These are phyloP conservation scores for Bedellia somnulentella DNA, from an alignment of 2,888 invertebrate genomes.

Conservation along the genomic window DNA sequence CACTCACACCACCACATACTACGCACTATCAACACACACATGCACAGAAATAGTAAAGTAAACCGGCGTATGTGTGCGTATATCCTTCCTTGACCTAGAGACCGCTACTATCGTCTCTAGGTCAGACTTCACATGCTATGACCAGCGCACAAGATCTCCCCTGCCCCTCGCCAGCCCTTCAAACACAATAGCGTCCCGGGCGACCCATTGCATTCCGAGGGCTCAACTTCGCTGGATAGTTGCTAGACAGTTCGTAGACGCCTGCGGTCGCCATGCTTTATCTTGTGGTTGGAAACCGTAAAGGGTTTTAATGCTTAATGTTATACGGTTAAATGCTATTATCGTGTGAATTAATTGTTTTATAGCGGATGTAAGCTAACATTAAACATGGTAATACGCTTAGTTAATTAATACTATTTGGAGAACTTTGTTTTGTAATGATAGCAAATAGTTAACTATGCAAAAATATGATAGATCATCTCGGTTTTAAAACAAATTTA, in stretches of 20 bases:
- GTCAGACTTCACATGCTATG: constrained; percentile 46
- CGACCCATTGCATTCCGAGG: too few species aligned
- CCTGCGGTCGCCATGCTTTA: constrained; percentile 1
- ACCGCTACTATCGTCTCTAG: constrained; percentile 47
- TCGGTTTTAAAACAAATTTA: too few species aligned
- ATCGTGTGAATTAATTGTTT: constrained; percentile 1
- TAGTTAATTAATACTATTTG: too few species aligned
- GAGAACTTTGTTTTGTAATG: too few species aligned
- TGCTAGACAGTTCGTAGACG: constrained; percentile 52
- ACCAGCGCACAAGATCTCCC: constrained; percentile 19
- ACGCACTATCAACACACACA: constrained; percentile 7
- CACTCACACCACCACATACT: constrained; percentile 3
- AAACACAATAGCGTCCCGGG: too few species aligned
- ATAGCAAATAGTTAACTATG: too few species aligned
- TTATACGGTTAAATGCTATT: not conserved
- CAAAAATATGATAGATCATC: too few species aligned
- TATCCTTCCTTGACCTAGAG: constrained; percentile 60
- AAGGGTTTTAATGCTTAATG: not conserved
- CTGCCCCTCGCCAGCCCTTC: constrained; percentile 9
- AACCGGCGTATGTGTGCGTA: constrained; percentile 36
- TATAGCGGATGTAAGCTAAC: too few species aligned
- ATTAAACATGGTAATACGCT: too few species aligned
- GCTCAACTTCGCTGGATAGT: constrained; percentile 2
- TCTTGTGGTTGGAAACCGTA: constrained; percentile 2
- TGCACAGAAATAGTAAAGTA: not conserved